These are phyloP conservation scores for Zosterops pallidus DNA, from an alignment of 2,113 vertebrate genomes.

Conservation along the genomic window DNA sequence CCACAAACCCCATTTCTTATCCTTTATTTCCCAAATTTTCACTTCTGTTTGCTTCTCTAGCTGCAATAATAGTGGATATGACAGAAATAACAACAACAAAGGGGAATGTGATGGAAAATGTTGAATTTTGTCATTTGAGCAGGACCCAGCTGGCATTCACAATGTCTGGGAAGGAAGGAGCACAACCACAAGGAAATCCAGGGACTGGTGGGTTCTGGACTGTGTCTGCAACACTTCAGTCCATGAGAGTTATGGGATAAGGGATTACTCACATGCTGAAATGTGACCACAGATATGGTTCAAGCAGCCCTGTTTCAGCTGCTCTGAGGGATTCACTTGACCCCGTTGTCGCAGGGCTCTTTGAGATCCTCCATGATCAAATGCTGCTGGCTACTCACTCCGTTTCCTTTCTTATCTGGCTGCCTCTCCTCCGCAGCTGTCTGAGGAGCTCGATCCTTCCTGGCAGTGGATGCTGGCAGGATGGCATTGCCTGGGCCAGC, in stretches of 20 bases:
- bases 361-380: constrained; percentile 80
- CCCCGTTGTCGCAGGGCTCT: constrained; percentile 64
- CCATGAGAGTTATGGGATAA: background rate
- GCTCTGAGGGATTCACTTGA: constrained; percentile 11
- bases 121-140: background rate
- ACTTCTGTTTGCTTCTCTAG: background rate
- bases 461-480: constrained; percentile 67
- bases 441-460: background rate
- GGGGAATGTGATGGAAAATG: background rate
- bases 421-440: background rate
- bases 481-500: constrained; percentile 71
- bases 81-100: background rate
- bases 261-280: background rate
- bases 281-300: background rate
- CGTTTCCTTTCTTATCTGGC: constrained; percentile 31
- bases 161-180: background rate
- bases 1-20: background rate
- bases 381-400: constrained; percentile 72
- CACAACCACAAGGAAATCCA: background rate
- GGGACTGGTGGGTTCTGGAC: background rate
- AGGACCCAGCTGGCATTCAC: rapidly evolving
- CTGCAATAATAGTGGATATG: background rate
- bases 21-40: background rate
- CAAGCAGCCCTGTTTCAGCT: background rate
- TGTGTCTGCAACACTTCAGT: background rate